Evolutionary conservation across 1,140 invertebrate genomes (phyloP).

Genomic region (Tetragnatha versicolor): DNA sequence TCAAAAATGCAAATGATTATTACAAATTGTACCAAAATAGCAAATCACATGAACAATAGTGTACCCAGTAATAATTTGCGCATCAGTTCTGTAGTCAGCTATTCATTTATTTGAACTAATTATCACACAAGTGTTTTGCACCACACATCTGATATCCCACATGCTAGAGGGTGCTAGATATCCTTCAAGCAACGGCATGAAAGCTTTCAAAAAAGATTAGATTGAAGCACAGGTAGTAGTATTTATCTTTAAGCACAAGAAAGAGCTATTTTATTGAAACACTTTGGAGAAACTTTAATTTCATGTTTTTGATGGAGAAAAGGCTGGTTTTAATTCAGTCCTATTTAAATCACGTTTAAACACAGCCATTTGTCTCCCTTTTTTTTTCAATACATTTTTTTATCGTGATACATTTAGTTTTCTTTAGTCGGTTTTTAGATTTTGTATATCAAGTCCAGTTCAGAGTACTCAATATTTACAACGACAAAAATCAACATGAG

Average conservation of each 20-base stretch:
- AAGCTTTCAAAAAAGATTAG: conserved; percentile 37
- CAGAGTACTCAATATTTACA: conserved; percentile 26
- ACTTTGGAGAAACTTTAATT: neutral
- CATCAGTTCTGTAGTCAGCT: conserved; percentile 37
- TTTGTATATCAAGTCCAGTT: neutral
- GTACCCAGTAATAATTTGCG: conserved; percentile 42
- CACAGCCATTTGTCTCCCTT: no score
- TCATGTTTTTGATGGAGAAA: no score
- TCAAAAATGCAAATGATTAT: conserved; percentile 43
- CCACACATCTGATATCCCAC: conserved; percentile 18
- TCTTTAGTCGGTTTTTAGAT: neutral
- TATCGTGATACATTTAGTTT: conserved; percentile 14
- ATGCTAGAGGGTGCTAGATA: conserved; percentile 10
- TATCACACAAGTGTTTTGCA: conserved; percentile 46
- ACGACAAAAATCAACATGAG: conserved; percentile 50
- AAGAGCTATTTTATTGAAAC: conserved; percentile 29
- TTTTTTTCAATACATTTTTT: no score
- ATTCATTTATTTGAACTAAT: conserved; percentile 22
- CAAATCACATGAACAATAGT: conserved; percentile 54
- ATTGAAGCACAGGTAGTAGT: conserved; percentile 25
- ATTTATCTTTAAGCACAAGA: conserved; percentile 37
- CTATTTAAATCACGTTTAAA: no score
- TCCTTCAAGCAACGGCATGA: conserved; percentile 42
- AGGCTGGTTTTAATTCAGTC: no score
- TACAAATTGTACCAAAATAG: conserved; percentile 56